Base-by-base conservation (phyloP, 2,888 invertebrate genomes). In the Heterodera filipjevi region DNA sequence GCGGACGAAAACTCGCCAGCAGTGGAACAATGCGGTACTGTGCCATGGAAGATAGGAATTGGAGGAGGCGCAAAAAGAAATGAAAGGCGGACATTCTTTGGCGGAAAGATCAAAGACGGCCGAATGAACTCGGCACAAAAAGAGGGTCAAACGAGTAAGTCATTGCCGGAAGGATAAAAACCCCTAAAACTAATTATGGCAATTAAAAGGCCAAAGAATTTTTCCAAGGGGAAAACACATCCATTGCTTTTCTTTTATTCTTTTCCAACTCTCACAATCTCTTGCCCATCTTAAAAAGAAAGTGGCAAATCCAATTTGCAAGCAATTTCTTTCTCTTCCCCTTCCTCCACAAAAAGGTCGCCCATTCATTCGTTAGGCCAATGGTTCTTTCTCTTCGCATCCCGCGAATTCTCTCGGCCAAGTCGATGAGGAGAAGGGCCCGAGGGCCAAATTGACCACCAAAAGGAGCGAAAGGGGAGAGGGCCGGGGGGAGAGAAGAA, bases 1-100 rank as follows among this genome's bases (percentile, higher is more conserved):
- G 78, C 78, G 14, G 59, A 59, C 39, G 66, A 76, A 59, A 77
- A 78, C 30, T 78, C 79, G 27, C 79, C 78, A n/a, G 77, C 79
- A 1, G 79, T 79, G 30, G 79, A 79, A 64, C 66, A 75, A 46
- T 79, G 39, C 53, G 59, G 59, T 27, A 27, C 59, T 8, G 33
- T 35, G 35, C 68, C 68, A 19, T 68, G 68, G 68, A 35, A 8
- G 30, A 16, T 46, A n/a, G n/a, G 46, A 49, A 32, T 1, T 39
- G 22, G 33, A 10, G 16, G n/a, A n/a, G n/a, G n/a, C n/a, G n/a
- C n/a, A n/a, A n/a, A n/a, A n/a, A n/a, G 46, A 76, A 19, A 77
- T 33, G 19, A 46, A 27, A n/a, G 71, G 73, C n/a, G 39, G 49
- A 49, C 49, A 49, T 59, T 59, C 27, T 59, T 59, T 27, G 59